Percentiles rank a stretch among this genome's conserved stretches.
These are phyloP conservation scores for Andricus quercusramuli DNA, from an alignment of 2,888 invertebrate genomes.

Conservation along the genomic window DNA sequence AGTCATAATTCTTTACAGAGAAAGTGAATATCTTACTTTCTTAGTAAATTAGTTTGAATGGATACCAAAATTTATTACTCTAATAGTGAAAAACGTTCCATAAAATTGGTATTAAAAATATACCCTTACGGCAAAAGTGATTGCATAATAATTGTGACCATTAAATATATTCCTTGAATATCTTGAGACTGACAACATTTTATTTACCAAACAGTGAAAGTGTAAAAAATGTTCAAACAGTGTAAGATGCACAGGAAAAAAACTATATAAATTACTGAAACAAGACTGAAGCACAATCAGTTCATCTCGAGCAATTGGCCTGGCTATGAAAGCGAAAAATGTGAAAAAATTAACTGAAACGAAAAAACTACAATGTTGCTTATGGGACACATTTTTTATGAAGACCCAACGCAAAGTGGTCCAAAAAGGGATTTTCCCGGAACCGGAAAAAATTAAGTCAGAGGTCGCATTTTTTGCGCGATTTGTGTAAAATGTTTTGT, in stretches of 20 bases:
- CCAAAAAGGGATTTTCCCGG: no score
- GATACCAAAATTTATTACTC: background rate
- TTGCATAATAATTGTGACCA: background rate
- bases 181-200: background rate
- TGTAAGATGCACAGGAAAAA: background rate
- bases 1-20: slow-evolving; percentile 23
- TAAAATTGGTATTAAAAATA: background rate
- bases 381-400: no score
- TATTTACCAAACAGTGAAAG: slow-evolving; percentile 4
- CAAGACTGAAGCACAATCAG: background rate
- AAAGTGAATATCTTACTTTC: slow-evolving; percentile 37
- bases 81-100: background rate
- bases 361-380: no score
- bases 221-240: background rate
- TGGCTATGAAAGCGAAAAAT: no score
- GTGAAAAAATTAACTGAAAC: no score
- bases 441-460: no score
- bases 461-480: no score
- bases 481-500: no score
- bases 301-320: no score
- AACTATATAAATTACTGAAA: background rate
- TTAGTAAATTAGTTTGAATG: background rate
- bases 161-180: background rate
- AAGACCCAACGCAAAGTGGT: no score
- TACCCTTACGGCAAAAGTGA: background rate